Evolutionary conservation across 2,888 invertebrate species (phyloP).

Genomic region (Cybosia mesomella): DNA sequence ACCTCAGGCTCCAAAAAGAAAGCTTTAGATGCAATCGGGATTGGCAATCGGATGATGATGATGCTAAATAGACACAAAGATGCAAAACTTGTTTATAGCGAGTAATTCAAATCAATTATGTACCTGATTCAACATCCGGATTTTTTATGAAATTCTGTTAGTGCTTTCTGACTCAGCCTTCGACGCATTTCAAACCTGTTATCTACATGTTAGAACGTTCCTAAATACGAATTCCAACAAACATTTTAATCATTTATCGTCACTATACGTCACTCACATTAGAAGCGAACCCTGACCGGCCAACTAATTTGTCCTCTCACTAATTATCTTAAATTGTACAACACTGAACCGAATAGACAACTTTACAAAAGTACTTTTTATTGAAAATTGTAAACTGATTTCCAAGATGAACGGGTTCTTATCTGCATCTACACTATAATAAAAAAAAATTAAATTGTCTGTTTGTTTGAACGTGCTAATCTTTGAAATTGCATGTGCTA

Average conservation of each 20-base stretch:
- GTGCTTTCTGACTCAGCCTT: constrained; percentile 8
- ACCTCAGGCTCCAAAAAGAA: too few species aligned
- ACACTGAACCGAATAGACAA: constrained; percentile 21
- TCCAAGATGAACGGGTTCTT: background rate
- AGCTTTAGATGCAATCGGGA: too few species aligned
- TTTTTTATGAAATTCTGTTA: constrained; percentile 17
- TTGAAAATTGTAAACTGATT: background rate
- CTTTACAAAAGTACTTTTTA: background rate
- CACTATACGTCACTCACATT: constrained; percentile 13
- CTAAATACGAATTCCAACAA: background rate
- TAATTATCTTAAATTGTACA: constrained; percentile 40
- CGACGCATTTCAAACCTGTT: constrained; percentile 4
- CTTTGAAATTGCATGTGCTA: too few species aligned
- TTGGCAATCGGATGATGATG: too few species aligned
- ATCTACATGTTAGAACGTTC: constrained; percentile 7
- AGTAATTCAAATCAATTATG: background rate
- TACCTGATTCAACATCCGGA: constrained; percentile 14
- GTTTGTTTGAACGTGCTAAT: background rate
- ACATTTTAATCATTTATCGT: constrained; percentile 13
- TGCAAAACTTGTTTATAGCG: background rate
- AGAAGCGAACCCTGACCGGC: constrained; percentile 29
- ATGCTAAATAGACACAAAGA: background rate
- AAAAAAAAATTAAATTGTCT: background rate
- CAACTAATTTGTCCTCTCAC: constrained; percentile 33
- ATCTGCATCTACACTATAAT: background rate